Evolutionary conservation across 2,888 invertebrate genomes (phyloP).

Genomic region (Nematopogon swammerdamellus): DNA sequence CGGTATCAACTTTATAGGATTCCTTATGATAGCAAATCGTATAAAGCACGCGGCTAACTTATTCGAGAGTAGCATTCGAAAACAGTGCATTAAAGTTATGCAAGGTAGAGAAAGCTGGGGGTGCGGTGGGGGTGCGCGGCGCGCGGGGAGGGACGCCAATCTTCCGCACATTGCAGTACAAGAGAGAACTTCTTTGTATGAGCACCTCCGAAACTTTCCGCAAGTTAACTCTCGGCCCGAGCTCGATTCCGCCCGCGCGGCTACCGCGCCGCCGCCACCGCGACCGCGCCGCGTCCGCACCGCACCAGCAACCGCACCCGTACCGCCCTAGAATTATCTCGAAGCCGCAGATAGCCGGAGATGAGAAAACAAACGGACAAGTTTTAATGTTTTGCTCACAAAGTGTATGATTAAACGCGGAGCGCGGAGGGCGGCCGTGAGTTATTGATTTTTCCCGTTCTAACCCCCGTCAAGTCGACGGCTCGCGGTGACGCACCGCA

Average conservation of each 20-base stretch:
- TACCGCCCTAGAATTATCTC: neutral
- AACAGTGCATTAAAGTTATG: conserved; percentile 43
- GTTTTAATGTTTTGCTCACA: conserved; percentile 58
- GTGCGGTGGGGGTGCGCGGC: conserved; percentile 3
- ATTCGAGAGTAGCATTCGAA: too few species aligned
- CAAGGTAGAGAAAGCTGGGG: conserved; percentile 14
- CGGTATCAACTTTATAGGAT: too few species aligned
- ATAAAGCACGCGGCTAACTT: too few species aligned
- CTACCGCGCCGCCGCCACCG: conserved; percentile 22
- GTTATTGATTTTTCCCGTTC: conserved; percentile 57
- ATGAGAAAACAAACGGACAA: conserved; percentile 48
- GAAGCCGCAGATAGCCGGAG: too few species aligned
- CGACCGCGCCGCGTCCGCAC: conserved; percentile 24
- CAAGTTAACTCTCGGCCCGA: conserved; percentile 50
- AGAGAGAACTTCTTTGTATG: conserved; percentile 50
- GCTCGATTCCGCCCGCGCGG: conserved; percentile 24
- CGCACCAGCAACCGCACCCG: conserved; percentile 15
- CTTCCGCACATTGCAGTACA: conserved; percentile 45
- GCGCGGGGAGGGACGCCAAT: conserved; percentile 34
- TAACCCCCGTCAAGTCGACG: conserved; percentile 48
- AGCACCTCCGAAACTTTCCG: conserved; percentile 51
- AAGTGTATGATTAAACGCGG: conserved; percentile 58
- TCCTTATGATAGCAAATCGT: too few species aligned
- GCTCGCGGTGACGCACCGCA: conserved; percentile 33
- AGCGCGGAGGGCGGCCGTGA: conserved; percentile 56